Percentiles rank a stretch among this genome's conserved stretches.
Evolutionary conservation across 2,888 invertebrate genomes (phyloP).

Genomic region (Lepidonotus clava): DNA sequence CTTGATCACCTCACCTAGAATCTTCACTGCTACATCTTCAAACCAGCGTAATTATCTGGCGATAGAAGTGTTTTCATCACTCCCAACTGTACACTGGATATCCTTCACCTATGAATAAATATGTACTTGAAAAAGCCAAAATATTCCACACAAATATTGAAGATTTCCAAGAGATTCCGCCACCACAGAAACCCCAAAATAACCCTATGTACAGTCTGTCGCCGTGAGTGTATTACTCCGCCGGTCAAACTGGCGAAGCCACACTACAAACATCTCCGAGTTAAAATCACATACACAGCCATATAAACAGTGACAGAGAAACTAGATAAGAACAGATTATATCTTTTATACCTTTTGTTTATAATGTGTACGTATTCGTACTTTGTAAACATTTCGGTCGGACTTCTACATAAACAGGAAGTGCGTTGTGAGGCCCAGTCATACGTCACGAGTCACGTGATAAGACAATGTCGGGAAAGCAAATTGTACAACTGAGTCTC

Average conservation of each 20-base stretch:
- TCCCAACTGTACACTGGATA: not conserved
- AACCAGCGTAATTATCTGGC: not conserved
- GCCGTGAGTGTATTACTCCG: conserved; percentile 20
- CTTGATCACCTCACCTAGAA: not conserved
- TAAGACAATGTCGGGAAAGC: conserved; percentile 7
- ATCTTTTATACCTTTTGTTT: not conserved
- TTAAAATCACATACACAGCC: not conserved
- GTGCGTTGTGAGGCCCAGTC: not conserved
- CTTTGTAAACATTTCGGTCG: conserved; percentile 18
- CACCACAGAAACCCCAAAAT: conserved; percentile 53
- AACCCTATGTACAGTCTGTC: conserved; percentile 44
- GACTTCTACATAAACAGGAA: not conserved
- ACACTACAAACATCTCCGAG: not conserved
- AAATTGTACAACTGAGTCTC: not conserved
- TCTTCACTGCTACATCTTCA: conserved; percentile 44
- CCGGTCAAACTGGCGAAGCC: not conserved
- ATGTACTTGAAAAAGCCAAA: conserved; percentile 21
- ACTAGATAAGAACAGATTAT: not conserved
- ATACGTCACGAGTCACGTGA: conserved; percentile 47
- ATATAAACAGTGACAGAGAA: not conserved
- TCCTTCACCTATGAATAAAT: conserved; percentile 39
- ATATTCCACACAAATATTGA: conserved; percentile 47
- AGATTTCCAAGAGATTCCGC: conserved; percentile 47
- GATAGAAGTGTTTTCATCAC: not conserved
- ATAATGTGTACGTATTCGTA: not conserved